Conservation (phyloP, 2,797 vertebrate genomes). For the Botia kubotai region DNA sequence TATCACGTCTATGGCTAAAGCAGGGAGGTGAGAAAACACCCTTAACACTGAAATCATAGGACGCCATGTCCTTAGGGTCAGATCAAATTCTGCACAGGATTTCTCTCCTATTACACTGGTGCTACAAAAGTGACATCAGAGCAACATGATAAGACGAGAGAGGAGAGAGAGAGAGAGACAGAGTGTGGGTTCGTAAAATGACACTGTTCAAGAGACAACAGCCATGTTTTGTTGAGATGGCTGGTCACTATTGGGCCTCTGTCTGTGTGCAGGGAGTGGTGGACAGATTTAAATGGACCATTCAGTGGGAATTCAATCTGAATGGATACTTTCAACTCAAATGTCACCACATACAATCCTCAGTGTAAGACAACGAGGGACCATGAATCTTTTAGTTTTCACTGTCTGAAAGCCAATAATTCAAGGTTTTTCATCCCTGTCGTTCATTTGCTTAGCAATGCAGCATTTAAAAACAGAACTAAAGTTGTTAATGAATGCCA, state of each 20-base stretch:
- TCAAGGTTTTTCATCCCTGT: no score
- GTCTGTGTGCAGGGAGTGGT: conserved; percentile 37
- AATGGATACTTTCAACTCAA: conserved; percentile 51
- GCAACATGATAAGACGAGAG: conserved; percentile 22
- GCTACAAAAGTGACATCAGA: conserved; percentile 8
- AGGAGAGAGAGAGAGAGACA: not conserved
- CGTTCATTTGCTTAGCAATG: no score
- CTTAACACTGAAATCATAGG: not conserved
- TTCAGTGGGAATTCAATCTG: conserved; percentile 44
- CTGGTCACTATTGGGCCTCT: conserved; percentile 23
- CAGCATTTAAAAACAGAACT: no score
- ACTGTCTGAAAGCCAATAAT: no score
- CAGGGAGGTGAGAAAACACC: not conserved
- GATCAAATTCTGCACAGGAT: not conserved
- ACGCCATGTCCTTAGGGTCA: not conserved
- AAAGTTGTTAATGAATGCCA: no score
- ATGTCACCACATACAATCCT: conserved; percentile 26
- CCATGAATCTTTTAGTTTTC: not conserved
- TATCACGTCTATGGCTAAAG: no score
- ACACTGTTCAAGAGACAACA: conserved; percentile 39
- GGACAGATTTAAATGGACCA: conserved; percentile 35
- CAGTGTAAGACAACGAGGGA: conserved; percentile 5
- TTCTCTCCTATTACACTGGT: conserved; percentile 24
- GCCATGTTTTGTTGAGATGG: conserved; percentile 47
- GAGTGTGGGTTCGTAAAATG: conserved; percentile 37